Evolutionary conservation across 2,888 invertebrate species (phyloP), one percentile per base, ranked within the genome.

Genomic region (Tinea trinotella): DNA sequence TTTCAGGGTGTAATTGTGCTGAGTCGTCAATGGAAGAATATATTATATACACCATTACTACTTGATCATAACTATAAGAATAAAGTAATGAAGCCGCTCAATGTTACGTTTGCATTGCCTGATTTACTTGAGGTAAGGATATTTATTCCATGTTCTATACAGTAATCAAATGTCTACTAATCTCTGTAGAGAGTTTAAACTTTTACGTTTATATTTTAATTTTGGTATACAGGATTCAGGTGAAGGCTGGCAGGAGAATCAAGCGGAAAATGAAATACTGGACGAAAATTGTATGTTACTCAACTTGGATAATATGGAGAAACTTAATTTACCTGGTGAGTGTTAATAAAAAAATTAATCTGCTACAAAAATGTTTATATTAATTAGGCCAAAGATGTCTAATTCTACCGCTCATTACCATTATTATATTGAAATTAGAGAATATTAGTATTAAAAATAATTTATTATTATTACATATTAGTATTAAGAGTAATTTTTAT

Each of bases 21-120:
- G 54, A 96, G 96, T 66, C 90, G 98, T 0, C 98, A 98, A 71
- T 98, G 98, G 98, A 98, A 98, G 81, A 97, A 96, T 74, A 93
- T 96, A 2, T 83, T 98, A 15, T 97, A 98, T 73, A 97, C 97
- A 61, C 98, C 98, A 0, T 86, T 96, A 59, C 84, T 98, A 36
- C 88, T 96, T 54, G 95, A 95, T 65, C 95, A 96, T 71, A 95
- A 94, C 72, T 94, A 95, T 70, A 94, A 95, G 85, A 92, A 91
- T 56, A 93, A 94, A 70, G 89, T 92, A 58, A 89, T 92, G 63
- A 92, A 92, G 64, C 94, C 94, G 1, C 88, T 96, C 59, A 96
- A 95, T 68, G 95, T 97, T 1, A 94, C 95, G 0, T 96, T 97
- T 74, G 93, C 96, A 1, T 88, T 96, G 56, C 93, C 94, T 0